phyloP scores from a whole-genome alignment of 2,113 vertebrate genomes.

The Porphyrio hochstetteri region DNA sequence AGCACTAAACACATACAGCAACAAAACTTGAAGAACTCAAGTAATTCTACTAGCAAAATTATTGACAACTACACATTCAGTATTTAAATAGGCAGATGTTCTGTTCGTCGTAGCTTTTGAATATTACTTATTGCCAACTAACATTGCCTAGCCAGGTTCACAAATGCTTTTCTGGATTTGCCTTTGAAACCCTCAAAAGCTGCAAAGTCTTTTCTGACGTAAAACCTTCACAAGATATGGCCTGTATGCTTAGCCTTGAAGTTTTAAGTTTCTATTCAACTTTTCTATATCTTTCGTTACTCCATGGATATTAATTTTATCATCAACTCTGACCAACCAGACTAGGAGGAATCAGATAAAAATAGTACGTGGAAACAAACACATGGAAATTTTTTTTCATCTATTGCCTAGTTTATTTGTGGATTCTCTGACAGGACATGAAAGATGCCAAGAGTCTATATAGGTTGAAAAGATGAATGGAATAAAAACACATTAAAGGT shows the following conservation, averaged over 20 bases:
- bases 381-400: not conserved
- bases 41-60: not conserved
- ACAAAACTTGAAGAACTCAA: not conserved
- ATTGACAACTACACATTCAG: not conserved
- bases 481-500: not conserved
- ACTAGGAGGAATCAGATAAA: not conserved
- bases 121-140: not conserved
- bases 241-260: not conserved
- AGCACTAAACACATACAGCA: not conserved
- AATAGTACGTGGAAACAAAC: not conserved
- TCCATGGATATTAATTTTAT: not conserved
- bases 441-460: not conserved
- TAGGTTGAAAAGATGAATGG: not conserved
- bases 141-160: not conserved
- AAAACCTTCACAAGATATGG: not conserved
- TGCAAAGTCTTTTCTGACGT: not conserved
- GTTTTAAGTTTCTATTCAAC: not conserved
- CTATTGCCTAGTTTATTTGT: not conserved
- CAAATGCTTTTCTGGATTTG: not conserved
- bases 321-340: not conserved
- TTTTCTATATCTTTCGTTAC: not conserved
- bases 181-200: constrained; percentile 7
- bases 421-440: not conserved
- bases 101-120: not conserved
- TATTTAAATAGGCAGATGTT: not conserved